These are phyloP conservation scores for Uloborus diversus DNA, from an alignment of 1,140 invertebrate species.

Conservation along the genomic window DNA sequence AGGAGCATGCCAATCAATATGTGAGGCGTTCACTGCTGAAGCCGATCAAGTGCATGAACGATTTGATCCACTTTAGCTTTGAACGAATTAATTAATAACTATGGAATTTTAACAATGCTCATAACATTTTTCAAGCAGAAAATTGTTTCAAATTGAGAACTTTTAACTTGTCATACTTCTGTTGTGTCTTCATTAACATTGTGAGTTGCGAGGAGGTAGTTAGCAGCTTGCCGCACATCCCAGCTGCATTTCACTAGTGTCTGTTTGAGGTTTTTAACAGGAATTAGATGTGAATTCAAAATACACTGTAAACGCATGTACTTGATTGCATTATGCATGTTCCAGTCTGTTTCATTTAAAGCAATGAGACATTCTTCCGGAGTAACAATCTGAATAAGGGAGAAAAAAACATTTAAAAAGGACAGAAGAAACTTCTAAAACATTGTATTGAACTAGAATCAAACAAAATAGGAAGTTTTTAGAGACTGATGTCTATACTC, in stretches of 20 bases:
- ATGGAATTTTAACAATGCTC: too few species aligned
- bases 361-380: constrained; percentile 82
- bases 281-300: constrained; percentile 63
- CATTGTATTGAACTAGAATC: too few species aligned
- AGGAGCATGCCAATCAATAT: too few species aligned
- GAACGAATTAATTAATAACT: too few species aligned
- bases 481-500: neutral
- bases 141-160: too few species aligned
- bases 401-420: neutral
- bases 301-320: constrained; percentile 76
- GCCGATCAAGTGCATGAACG: too few species aligned
- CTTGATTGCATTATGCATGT: constrained; percentile 89
- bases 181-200: constrained; percentile 59
- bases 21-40: too few species aligned
- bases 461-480: too few species aligned
- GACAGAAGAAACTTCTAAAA: too few species aligned
- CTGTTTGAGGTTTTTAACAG: constrained; percentile 63
- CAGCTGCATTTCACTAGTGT: constrained; percentile 65
- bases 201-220: constrained; percentile 63
- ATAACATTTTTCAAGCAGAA: too few species aligned
- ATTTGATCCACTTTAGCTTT: too few species aligned
- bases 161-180: constrained; percentile 59
- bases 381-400: constrained; percentile 72
- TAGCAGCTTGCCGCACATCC: constrained; percentile 65
- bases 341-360: constrained; percentile 85